phyloP scores from a whole-genome alignment of 2,113 vertebrate genomes.

The Grantiella picta region DNA sequence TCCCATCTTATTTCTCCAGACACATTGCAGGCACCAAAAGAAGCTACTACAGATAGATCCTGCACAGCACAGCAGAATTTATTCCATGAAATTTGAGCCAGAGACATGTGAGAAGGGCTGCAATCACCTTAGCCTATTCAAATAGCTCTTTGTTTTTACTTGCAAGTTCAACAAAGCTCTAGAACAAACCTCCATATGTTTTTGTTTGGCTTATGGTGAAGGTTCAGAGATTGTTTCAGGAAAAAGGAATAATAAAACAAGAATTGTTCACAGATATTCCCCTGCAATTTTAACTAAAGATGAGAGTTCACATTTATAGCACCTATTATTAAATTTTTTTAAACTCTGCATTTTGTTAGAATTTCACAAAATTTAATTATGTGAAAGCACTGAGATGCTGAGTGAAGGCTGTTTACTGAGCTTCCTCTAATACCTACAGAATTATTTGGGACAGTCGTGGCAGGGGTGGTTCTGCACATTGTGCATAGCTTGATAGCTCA shows the following conservation, averaged over 20 bases:
- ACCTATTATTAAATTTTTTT: background rate
- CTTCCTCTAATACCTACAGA: background rate
- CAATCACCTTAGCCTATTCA: background rate
- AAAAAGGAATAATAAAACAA: background rate
- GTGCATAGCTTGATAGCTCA: background rate
- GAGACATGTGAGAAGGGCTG: background rate
- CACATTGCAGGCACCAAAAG: background rate
- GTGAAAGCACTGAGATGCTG: background rate
- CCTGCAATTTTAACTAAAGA: background rate
- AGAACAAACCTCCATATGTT: background rate
- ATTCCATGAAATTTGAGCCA: background rate
- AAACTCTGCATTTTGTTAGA: background rate
- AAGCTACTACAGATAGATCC: background rate
- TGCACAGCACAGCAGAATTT: background rate
- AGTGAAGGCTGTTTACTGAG: background rate
- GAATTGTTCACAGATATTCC: background rate
- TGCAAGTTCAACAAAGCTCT: background rate
- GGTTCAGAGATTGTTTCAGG: background rate
- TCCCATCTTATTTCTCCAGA: background rate
- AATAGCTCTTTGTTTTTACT: background rate
- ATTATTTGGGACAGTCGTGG: background rate
- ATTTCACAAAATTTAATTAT: background rate
- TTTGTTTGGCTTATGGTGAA: background rate
- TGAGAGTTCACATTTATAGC: fast-evolving
- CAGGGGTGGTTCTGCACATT: background rate